Evolutionary conservation across 2,797 vertebrate genomes (phyloP).

Genomic region (Esox masquinongy): DNA sequence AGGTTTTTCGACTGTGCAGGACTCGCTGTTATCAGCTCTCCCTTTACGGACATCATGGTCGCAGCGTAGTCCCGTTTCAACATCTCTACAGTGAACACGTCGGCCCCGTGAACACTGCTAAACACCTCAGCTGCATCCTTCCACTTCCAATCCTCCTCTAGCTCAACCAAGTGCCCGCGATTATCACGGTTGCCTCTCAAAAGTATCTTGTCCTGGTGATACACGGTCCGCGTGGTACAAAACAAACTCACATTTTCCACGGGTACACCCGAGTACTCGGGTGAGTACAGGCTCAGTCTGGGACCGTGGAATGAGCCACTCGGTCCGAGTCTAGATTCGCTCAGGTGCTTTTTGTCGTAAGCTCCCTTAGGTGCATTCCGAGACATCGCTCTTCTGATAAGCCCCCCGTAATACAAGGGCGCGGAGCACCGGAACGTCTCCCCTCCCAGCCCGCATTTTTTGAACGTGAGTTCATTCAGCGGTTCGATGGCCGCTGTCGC

Average conservation of each 20-base stretch:
- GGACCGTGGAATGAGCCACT: conserved; percentile 7
- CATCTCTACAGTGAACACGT: background rate
- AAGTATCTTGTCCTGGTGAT: conserved; percentile 7
- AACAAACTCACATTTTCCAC: conserved; percentile 4
- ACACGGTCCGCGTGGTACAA: no score
- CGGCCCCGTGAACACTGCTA: background rate
- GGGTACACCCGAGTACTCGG: background rate
- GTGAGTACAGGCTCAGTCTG: conserved; percentile 4
- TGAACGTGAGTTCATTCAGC: background rate
- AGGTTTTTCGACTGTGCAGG: background rate
- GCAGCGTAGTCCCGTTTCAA: no score
- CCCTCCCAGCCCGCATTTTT: background rate
- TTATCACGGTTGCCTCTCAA: conserved; percentile 4
- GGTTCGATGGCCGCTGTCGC: background rate
- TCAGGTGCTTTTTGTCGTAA: conserved; percentile 6
- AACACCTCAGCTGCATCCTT: conserved; percentile 6
- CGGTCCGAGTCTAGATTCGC: background rate
- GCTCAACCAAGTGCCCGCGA: conserved; percentile 3
- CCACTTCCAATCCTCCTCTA: no score
- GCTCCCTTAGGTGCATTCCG: background rate
- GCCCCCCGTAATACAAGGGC: background rate
- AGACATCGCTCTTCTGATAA: background rate
- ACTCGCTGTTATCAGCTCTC: no score
- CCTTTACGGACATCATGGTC: conserved; percentile 8
- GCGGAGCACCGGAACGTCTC: background rate